Conservation (phyloP, 2,113 vertebrate genomes). For the Rhea pennata region DNA sequence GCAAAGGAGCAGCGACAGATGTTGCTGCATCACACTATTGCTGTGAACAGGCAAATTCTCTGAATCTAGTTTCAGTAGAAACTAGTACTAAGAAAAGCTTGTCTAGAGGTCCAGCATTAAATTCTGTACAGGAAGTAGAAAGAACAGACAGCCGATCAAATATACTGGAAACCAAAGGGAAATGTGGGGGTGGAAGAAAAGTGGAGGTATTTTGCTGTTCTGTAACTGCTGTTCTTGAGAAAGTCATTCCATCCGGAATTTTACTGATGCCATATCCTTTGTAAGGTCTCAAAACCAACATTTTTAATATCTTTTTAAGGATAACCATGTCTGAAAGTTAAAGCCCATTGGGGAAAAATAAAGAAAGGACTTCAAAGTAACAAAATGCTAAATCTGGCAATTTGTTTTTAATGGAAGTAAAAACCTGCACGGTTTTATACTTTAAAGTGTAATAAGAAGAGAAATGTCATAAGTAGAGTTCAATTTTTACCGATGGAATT, state of each 20-base stretch:
- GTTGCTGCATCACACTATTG: neutral
- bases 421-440: conserved; percentile 35
- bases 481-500: conserved; percentile 61
- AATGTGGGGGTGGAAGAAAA: conserved; percentile 56
- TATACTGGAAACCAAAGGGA: conserved; percentile 22
- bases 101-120: neutral
- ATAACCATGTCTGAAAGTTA: conserved; percentile 52
- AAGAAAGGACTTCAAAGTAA: conserved; percentile 67
- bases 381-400: conserved; percentile 61
- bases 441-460: conserved; percentile 57
- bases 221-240: conserved; percentile 20
- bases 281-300: conserved; percentile 62
- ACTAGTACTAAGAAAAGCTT: conserved; percentile 27
- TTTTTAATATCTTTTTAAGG: conserved; percentile 56
- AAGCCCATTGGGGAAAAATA: conserved; percentile 58
- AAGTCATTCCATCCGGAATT: conserved; percentile 42
- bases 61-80: conserved; percentile 2
- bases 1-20: neutral
- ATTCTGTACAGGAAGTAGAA: conserved; percentile 5
- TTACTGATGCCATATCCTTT: conserved; percentile 49
- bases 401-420: conserved; percentile 70
- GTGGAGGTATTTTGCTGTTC: conserved; percentile 22
- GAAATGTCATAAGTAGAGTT: conserved; percentile 55
- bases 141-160: neutral
- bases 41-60: neutral